phyloP scores from a whole-genome alignment of 2,113 vertebrate species.

The Ranitomeya imitator region DNA sequence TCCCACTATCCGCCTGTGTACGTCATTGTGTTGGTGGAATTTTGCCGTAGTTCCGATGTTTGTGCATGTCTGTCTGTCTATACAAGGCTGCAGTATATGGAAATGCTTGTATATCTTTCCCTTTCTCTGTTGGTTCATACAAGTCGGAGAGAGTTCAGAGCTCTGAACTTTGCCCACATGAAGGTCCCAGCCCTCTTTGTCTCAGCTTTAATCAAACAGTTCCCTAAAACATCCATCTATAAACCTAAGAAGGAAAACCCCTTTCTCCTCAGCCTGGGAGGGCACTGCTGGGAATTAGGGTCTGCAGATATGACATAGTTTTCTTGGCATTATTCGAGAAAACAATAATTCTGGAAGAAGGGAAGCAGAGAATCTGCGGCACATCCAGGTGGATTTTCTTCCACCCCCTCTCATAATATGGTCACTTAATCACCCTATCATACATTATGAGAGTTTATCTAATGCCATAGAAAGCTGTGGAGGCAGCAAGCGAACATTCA shows the following conservation, averaged over 20 bases:
- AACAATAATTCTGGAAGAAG: neutral
- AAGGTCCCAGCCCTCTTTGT: constrained; percentile 37
- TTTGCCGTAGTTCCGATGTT: constrained; percentile 26
- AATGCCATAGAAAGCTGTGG: too few species aligned
- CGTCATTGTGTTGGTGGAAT: constrained; percentile 36
- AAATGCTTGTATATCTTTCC: constrained; percentile 29
- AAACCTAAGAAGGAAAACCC: neutral
- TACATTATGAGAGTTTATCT: too few species aligned
- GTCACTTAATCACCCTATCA: neutral
- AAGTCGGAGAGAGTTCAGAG: constrained; percentile 49
- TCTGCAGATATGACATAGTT: neutral
- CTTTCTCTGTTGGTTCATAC: constrained; percentile 32
- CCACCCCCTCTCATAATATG: neutral
- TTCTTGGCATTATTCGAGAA: neutral
- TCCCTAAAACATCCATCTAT: constrained; percentile 47
- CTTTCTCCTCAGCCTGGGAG: neutral
- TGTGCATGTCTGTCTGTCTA: constrained; percentile 26
- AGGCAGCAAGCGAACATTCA: too few species aligned
- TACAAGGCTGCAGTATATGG: constrained; percentile 21
- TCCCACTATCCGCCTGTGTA: constrained; percentile 12
- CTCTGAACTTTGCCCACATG: constrained; percentile 49
- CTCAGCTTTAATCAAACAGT: constrained; percentile 46
- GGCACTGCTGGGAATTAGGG: neutral
- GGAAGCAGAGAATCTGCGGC: neutral
- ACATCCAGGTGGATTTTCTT: neutral